Conservation (phyloP, 2,888 invertebrate species). For the Pseudolycoriella hygida region DNA sequence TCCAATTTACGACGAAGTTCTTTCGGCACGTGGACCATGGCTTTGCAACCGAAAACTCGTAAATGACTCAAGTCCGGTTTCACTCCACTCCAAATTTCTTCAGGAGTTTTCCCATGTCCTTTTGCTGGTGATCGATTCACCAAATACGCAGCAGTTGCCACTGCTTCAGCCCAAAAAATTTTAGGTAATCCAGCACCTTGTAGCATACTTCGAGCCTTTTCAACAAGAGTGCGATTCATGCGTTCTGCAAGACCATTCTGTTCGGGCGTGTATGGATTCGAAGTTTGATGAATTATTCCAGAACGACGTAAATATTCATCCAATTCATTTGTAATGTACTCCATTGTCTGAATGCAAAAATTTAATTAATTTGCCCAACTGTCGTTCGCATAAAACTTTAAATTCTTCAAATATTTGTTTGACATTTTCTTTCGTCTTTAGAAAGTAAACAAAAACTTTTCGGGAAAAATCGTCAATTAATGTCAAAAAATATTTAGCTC, state of each 20-base stretch:
- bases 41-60: constrained; percentile 20
- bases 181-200: constrained; percentile 13
- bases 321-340: constrained; percentile 12
- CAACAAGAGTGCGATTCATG: constrained; percentile 15
- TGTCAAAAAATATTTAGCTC: too few relatives aligned
- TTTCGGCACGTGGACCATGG: constrained; percentile 19
- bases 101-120: constrained; percentile 16
- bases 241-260: too few relatives aligned
- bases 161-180: too few relatives aligned
- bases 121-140: too few relatives aligned
- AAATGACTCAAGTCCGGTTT: constrained; percentile 18
- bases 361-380: not conserved
- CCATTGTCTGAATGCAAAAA: constrained; percentile 14
- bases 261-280: constrained; percentile 18
- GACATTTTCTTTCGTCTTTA: not conserved
- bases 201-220: constrained; percentile 15
- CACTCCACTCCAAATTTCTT: constrained; percentile 19
- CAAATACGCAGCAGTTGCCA: too few relatives aligned
- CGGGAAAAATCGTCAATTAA: not conserved
- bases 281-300: too few relatives aligned
- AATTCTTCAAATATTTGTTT: not conserved
- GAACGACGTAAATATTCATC: too few relatives aligned
- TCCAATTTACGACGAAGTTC: constrained; percentile 17
- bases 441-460: not conserved
- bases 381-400: not conserved